Evolutionary conservation across 2,113 vertebrate genomes (phyloP).

Genomic region (Osmerus eperlanus): DNA sequence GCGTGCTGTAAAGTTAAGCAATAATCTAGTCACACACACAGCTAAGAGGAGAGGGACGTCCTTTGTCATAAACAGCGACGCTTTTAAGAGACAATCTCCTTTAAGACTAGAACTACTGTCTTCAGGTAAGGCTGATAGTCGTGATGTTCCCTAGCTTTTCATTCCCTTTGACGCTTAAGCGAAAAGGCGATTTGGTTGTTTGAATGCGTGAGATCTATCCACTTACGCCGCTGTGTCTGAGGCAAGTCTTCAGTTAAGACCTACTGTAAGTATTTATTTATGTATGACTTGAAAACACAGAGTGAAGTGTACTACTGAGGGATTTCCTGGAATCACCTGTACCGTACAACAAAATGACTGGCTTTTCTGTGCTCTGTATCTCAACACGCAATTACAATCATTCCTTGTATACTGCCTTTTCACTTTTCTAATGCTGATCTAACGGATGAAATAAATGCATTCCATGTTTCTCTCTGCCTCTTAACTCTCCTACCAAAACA

Average conservation of each 20-base stretch:
- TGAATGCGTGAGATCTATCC: slow-evolving; percentile 11
- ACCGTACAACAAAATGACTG: slow-evolving; percentile 25
- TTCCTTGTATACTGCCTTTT: slow-evolving; percentile 51
- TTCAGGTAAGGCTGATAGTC: slow-evolving; percentile 16
- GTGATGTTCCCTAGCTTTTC: slow-evolving; percentile 12
- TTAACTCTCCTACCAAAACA: neutral
- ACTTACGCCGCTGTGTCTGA: neutral
- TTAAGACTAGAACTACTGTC: slow-evolving; percentile 13
- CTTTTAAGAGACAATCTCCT: slow-evolving; percentile 38
- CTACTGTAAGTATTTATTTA: slow-evolving; percentile 32
- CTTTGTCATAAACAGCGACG: neutral
- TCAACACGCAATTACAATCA: slow-evolving; percentile 39
- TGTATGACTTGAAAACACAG: slow-evolving; percentile 29
- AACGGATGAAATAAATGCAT: slow-evolving; percentile 79
- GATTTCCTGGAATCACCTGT: slow-evolving; percentile 8
- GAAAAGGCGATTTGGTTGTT: neutral
- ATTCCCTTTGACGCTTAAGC: neutral
- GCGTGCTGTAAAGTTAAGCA: slow-evolving; percentile 30
- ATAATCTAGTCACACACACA: slow-evolving; percentile 30
- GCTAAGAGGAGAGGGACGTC: neutral
- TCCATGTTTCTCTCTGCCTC: slow-evolving; percentile 50
- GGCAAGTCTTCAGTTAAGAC: neutral
- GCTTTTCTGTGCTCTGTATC: slow-evolving; percentile 32
- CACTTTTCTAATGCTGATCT: slow-evolving; percentile 72
- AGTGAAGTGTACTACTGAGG: slow-evolving; percentile 23